Evolutionary conservation across 2,113 vertebrate genomes (phyloP).

Genomic region (Pycnonotus jocosus): DNA sequence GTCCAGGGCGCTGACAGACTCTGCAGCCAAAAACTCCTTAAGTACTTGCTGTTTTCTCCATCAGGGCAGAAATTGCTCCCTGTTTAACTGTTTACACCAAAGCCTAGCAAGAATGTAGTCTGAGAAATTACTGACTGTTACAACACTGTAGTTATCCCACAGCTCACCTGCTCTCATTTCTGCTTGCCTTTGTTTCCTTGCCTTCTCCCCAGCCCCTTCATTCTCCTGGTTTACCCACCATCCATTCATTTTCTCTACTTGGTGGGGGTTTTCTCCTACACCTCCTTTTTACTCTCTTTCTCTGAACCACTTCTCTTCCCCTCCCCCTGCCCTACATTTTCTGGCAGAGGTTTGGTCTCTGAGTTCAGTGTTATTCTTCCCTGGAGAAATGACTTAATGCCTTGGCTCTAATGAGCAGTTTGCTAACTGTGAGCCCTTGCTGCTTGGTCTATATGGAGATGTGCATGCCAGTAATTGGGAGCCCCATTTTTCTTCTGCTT

Average conservation of each 20-base stretch:
- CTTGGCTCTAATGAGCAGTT: slow-evolving; percentile 62
- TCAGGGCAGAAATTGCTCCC: slow-evolving; percentile 26
- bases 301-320: not conserved
- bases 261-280: not conserved
- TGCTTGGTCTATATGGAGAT: slow-evolving; percentile 52
- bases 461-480: slow-evolving; percentile 38
- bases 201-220: not conserved
- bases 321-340: slow-evolving; percentile 32
- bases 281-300: not conserved
- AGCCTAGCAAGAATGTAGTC: not conserved
- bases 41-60: slow-evolving; percentile 50
- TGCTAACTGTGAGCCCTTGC: slow-evolving; percentile 42
- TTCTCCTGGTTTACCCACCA: not conserved
- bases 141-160: not conserved
- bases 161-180: not conserved
- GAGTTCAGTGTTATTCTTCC: slow-evolving; percentile 62
- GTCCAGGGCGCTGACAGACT: not conserved
- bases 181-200: not conserved
- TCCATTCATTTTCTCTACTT: not conserved
- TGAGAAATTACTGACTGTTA: not conserved
- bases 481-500: slow-evolving; percentile 41
- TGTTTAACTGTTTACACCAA: slow-evolving; percentile 43
- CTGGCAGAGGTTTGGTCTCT: slow-evolving; percentile 51
- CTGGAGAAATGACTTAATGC: slow-evolving; percentile 72
- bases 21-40: not conserved